Base-by-base conservation (phyloP, 2,113 vertebrate genomes). In the Melanerpes aurifrons region DNA sequence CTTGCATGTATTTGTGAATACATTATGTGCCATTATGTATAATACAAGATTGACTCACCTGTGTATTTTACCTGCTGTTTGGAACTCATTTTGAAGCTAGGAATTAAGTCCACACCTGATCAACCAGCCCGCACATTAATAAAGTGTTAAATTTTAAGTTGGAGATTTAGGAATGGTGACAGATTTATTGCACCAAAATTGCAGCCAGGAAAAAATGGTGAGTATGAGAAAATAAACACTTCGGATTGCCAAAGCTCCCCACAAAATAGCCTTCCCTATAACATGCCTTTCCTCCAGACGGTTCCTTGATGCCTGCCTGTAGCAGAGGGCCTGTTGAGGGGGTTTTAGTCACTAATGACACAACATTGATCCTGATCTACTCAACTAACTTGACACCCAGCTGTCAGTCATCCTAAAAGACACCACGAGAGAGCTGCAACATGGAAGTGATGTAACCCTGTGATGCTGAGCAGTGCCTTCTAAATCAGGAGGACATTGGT, bases 101-200 rank as follows among this genome's bases (percentile, higher is more conserved):
- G 56, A 79, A 87, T 73, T 43, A 37, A 3, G 7, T 15, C 59
- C 68, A 63, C 53, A 75, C 31, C 54, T 37, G 32, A 69, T 76
- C 58, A 66, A 17, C 22, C 14, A 71, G 64, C 71, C 82, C 63
- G 66, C 1, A 87, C 57, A 63, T 53, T 82, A 86, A 87, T 71
- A 90, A 92, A 94, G 80, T 56, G n/a, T 86, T 94, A 82, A 61
- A 70, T 68, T 86, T 86, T 81, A 82, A 94, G 95, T 0, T 72
- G 22, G 21, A 79, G 71, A 93, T 95, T 90, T 96, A 96, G 95
- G 82, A 97, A 95, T 86, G 94, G 93, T 93, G 86, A 96, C 84
- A 90, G 89, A 94, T 97, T 75, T 72, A 92, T 90, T 87, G 89
- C 12, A 53, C 10, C 91, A 95, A 85, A 96, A 96, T 82, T 62